Percentiles rank a stretch among this genome's conserved stretches.
Evolutionary conservation across 2,113 vertebrate species (phyloP).

Genomic region (Trogon melanurus): DNA sequence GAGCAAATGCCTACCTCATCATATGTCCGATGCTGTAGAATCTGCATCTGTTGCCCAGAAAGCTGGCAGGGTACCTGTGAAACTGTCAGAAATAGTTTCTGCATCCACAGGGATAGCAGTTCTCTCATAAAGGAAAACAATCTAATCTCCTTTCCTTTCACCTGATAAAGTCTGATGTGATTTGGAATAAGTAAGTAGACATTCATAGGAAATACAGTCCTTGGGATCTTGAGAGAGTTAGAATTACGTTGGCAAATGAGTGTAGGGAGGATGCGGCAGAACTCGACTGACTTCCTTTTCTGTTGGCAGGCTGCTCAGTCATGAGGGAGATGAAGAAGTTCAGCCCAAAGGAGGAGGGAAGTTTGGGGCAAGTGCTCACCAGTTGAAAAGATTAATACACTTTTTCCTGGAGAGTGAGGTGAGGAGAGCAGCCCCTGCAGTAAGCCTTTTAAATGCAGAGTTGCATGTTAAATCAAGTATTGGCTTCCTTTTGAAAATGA

Average conservation of each 20-base stretch:
- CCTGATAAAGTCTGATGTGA: background rate
- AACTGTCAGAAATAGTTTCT: background rate
- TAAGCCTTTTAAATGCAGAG: background rate
- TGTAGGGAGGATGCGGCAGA: background rate
- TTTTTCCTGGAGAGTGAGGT: slow-evolving; percentile 87
- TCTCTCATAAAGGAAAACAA: background rate
- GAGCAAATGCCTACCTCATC: background rate
- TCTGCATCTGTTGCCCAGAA: background rate
- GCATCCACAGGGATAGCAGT: background rate
- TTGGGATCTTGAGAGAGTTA: background rate
- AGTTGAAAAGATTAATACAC: slow-evolving; percentile 79
- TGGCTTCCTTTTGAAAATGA: background rate
- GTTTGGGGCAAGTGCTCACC: slow-evolving; percentile 40
- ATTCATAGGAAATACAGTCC: background rate
- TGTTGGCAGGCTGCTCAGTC: slow-evolving; percentile 77
- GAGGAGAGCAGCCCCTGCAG: background rate
- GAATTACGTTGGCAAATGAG: background rate
- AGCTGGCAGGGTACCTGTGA: background rate
- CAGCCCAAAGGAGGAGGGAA: slow-evolving; percentile 60
- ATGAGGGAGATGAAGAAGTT: slow-evolving; percentile 46
- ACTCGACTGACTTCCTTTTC: slow-evolving; percentile 24
- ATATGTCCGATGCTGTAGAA: background rate
- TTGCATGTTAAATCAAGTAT: background rate
- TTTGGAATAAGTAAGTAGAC: background rate
- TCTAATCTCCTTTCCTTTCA: background rate